Percentiles rank a stretch among this genome's conserved stretches.
phyloP scores from a whole-genome alignment of 2,797 vertebrate genomes.

The Cygnus olor region DNA sequence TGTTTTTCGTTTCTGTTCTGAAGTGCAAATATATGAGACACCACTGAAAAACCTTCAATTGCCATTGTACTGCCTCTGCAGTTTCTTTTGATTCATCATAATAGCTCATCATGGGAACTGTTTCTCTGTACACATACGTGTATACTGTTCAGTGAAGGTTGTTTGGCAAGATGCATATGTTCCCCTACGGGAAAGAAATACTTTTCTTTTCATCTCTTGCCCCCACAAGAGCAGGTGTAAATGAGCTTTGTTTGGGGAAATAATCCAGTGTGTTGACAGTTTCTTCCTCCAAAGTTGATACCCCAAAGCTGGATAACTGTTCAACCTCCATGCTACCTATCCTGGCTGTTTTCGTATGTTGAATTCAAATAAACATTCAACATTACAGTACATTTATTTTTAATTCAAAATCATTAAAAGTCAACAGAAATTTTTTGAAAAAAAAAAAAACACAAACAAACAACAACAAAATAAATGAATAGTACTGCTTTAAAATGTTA shows the following conservation, averaged over 20 bases:
- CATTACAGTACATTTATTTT: neutral
- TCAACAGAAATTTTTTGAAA: neutral
- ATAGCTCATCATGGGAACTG: constrained; percentile 37
- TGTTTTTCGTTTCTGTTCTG: constrained; percentile 42
- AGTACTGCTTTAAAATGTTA: neutral
- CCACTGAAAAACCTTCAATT: constrained; percentile 42
- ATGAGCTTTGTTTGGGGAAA: neutral
- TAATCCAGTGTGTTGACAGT: neutral
- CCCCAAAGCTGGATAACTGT: neutral
- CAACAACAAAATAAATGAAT: neutral
- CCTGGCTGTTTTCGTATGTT: neutral
- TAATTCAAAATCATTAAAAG: neutral
- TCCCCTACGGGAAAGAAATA: neutral
- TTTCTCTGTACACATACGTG: neutral
- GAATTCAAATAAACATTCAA: neutral
- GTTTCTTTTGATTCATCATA: constrained; percentile 49
- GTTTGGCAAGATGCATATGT: neutral
- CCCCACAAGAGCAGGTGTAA: neutral
- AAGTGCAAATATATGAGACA: constrained; percentile 51
- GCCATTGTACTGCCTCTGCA: constrained; percentile 29
- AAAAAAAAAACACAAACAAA: neutral
- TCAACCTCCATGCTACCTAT: neutral
- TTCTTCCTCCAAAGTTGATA: neutral
- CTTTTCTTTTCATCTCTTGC: neutral
- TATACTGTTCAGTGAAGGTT: neutral